Evolutionary conservation across 2,888 invertebrate genomes (phyloP), one percentile per base, ranked within the genome.

Genomic region (Tiphia femorata): DNA sequence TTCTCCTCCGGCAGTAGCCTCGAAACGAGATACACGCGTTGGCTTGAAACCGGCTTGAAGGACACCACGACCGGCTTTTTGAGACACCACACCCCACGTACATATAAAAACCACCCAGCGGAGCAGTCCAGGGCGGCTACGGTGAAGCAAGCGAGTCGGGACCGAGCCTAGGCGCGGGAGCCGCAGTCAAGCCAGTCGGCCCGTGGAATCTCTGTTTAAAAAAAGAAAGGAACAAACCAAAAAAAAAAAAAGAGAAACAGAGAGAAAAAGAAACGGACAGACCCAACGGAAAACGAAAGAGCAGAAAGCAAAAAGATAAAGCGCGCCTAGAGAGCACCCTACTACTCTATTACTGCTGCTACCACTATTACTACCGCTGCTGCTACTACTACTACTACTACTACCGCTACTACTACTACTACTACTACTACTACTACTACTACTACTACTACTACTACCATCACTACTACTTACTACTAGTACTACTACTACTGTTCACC

Each of bases 41-140:
- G 55, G 69, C 62, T 70, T 61, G 55, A 64, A 60, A 70, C 64
- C 64, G 59, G 67, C 70, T 67, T 59, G 51, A 66, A 70, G 71
- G 52, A 70, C 71, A 49, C 46, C 59, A 60, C 65, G 57, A 57
- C 55, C 56, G 53, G 61, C 58, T 56, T 58, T 57, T 52, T 33
- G 50, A 61, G 49, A 64, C 55, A 53, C 59, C n/a, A 47, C 25
- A 53, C 19, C 33, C 25, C 14, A 40, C 23, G 55, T 41, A n/a
- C n/a, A n/a, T n/a, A n/a, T n/a, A n/a, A n/a, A n/a, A n/a, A n/a
- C n/a, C n/a, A n/a, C n/a, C n/a, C n/a, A n/a, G n/a, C n/a, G n/a
- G n/a, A n/a, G n/a, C n/a, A n/a, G n/a, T n/a, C n/a, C n/a, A n/a
- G n/a, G n/a, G n/a, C n/a, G n/a, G n/a, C n/a, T n/a, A n/a, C n/a